These are phyloP conservation scores for Umimayanthus kanabou DNA, from an alignment of 92 coral and sea anemone species.

Conservation along the genomic window DNA sequence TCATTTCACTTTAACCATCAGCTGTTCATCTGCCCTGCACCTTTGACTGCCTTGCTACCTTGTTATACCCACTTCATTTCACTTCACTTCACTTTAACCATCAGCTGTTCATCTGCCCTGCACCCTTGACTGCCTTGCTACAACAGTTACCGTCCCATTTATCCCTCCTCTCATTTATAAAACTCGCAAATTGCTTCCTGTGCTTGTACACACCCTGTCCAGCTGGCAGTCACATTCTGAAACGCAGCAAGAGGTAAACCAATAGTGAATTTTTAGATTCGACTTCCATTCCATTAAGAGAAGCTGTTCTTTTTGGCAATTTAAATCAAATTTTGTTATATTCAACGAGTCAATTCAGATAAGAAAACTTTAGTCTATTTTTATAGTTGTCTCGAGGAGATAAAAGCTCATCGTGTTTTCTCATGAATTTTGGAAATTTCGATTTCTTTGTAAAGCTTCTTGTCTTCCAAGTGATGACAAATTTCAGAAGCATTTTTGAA, in stretches of 20 bases:
- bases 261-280: background rate
- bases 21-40: too few relatives aligned
- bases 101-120: too few relatives aligned
- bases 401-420: background rate
- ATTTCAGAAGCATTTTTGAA: slow-evolving; percentile 9
- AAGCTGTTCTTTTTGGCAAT: background rate
- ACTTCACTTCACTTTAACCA: too few relatives aligned
- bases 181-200: background rate
- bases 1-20: too few relatives aligned
- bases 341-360: background rate
- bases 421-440: slow-evolving; percentile 11
- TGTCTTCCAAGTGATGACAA: background rate
- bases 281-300: background rate
- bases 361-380: background rate
- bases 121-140: too few relatives aligned
- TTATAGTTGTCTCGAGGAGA: slow-evolving; percentile 14
- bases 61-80: too few relatives aligned
- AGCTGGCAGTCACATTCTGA: background rate
- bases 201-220: background rate
- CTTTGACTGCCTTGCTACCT: background rate
- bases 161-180: background rate
- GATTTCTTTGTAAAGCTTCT: background rate
- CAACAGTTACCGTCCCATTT: background rate
- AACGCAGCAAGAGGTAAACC: background rate
- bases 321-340: background rate